These are phyloP conservation scores for Neodon shergylaensis DNA, from an alignment of 2,113 vertebrate species.

Conservation along the genomic window DNA sequence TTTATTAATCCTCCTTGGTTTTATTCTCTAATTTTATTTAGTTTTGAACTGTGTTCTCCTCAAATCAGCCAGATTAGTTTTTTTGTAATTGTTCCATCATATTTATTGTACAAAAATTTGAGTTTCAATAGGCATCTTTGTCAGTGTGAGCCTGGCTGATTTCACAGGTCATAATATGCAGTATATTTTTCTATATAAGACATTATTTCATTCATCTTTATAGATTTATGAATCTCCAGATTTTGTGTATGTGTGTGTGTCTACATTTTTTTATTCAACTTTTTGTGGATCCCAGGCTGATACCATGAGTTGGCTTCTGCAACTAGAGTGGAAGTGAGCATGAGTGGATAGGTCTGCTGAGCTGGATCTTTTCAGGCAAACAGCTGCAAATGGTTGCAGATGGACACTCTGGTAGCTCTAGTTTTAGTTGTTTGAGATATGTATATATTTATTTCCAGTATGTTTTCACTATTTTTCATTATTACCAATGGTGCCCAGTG, in stretches of 20 bases:
- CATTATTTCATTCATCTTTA: neutral
- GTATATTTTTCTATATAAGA: neutral
- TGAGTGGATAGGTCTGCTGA: neutral
- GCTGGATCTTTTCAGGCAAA: neutral
- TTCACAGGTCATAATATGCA: neutral
- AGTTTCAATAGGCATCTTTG: neutral
- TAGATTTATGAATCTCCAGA: neutral
- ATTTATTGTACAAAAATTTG: neutral
- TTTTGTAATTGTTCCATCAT: neutral
- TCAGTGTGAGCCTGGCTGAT: neutral
- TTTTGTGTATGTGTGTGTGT: neutral
- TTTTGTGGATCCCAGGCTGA: neutral
- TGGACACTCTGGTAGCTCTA: neutral
- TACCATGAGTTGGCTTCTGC: neutral
- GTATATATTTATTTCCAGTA: neutral
- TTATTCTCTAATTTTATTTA: neutral
- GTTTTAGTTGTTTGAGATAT: neutral
- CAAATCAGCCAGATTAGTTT: neutral
- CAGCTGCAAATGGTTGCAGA: neutral
- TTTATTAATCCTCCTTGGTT: neutral
- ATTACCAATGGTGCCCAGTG: neutral
- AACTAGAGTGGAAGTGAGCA: neutral
- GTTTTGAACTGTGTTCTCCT: neutral
- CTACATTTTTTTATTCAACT: neutral
- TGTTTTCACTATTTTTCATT: neutral